These are phyloP conservation scores for Chironomus tentans DNA, from an alignment of 2,888 invertebrate species.

Conservation along the genomic window DNA sequence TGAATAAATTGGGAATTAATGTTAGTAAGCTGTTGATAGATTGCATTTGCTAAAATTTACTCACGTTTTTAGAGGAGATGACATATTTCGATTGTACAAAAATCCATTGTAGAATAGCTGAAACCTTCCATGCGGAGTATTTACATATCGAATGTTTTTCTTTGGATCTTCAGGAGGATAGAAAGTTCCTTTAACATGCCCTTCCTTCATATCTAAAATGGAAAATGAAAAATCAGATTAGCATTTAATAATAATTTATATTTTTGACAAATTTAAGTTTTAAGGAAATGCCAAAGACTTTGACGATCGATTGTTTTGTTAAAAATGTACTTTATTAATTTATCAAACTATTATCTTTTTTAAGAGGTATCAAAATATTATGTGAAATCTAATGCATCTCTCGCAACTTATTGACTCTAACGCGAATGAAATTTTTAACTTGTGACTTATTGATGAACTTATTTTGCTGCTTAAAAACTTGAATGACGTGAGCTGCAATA, in stretches of 20 bases:
- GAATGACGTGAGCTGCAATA: conserved; percentile 38
- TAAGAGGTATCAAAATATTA: no score
- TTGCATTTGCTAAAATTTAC: no score
- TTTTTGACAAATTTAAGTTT: no score
- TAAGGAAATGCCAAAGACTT: no score
- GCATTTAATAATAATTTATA: no score
- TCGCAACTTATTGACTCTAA: not conserved
- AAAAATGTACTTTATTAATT: no score
- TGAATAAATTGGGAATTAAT: no score
- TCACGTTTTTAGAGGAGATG: conserved; percentile 7
- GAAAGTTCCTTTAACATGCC: conserved; percentile 5
- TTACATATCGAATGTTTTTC: conserved; percentile 8
- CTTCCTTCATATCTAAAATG: not conserved
- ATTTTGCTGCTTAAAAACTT: conserved; percentile 36
- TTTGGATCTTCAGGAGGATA: not conserved
- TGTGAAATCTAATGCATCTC: not conserved
- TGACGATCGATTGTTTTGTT: no score
- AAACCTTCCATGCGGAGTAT: conserved; percentile 7
- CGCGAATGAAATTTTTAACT: conserved; percentile 2
- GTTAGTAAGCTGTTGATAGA: no score
- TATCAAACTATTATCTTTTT: no score
- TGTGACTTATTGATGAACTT: not conserved
- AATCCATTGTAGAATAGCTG: conserved; percentile 20
- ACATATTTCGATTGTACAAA: conserved; percentile 18
- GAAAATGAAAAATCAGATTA: not conserved